Evolutionary conservation across 2,888 invertebrate genomes (phyloP).

Genomic region (Melipona bicolor): DNA sequence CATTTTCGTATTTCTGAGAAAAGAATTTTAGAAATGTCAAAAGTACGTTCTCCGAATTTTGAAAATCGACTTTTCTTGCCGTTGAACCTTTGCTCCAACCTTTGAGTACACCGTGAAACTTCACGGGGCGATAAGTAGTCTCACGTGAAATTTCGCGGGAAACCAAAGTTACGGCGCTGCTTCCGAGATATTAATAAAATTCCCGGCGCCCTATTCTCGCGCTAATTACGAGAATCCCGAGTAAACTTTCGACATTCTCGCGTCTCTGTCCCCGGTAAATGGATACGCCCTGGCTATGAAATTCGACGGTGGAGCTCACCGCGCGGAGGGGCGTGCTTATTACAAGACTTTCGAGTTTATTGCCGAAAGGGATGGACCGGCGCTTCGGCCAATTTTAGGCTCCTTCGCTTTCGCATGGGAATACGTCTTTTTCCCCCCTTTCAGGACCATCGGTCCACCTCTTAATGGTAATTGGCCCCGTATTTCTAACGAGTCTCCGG

Average conservation of each 20-base stretch:
- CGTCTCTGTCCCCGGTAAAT: background rate
- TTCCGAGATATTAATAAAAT: background rate
- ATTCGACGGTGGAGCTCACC: slow-evolving; percentile 27
- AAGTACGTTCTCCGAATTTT: no score
- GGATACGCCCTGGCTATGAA: slow-evolving; percentile 6
- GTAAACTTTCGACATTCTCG: slow-evolving; percentile 19
- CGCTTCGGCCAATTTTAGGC: slow-evolving; percentile 65
- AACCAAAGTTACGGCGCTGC: background rate
- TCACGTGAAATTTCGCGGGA: no score
- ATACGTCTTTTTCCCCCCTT: slow-evolving; percentile 45
- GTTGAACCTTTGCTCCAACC: no score
- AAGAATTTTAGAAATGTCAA: no score
- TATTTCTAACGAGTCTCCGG: slow-evolving; percentile 73
- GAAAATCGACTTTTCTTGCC: no score
- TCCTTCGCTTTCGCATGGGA: slow-evolving; percentile 63
- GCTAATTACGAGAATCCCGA: slow-evolving; percentile 12
- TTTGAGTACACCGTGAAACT: background rate
- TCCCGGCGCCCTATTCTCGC: background rate
- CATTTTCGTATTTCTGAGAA: no score
- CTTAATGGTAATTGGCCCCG: slow-evolving; percentile 75
- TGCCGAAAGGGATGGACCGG: slow-evolving; percentile 61
- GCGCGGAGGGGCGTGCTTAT: slow-evolving; percentile 59
- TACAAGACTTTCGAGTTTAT: slow-evolving; percentile 74
- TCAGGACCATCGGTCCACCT: slow-evolving; percentile 48
- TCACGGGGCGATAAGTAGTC: background rate